phyloP scores from a whole-genome alignment of 2,888 invertebrate genomes.

The Nasonia oneida region DNA sequence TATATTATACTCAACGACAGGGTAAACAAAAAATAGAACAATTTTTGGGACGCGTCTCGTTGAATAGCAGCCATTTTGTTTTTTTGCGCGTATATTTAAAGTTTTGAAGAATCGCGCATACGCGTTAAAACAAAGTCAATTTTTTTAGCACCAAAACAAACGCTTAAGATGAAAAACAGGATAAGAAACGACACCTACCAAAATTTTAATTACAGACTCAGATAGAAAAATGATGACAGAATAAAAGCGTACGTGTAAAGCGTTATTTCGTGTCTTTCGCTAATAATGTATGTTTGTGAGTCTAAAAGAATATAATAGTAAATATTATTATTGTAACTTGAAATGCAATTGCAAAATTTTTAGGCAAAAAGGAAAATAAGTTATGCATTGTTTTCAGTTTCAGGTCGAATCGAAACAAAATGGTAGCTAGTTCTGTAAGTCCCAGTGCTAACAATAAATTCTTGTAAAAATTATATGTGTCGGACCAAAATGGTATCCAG shows the following conservation, averaged over 20 bases:
- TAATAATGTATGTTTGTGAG: slow-evolving; percentile 31
- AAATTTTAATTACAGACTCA: slow-evolving; percentile 35
- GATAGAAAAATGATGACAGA: slow-evolving; percentile 33
- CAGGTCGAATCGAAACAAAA: slow-evolving; percentile 70
- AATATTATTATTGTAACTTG: slow-evolving; percentile 15
- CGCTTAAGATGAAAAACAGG: slow-evolving; percentile 38
- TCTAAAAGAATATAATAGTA: not conserved
- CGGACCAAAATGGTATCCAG: slow-evolving; percentile 70
- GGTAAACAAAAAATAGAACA: slow-evolving; percentile 73
- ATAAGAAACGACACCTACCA: not conserved
- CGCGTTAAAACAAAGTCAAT: slow-evolving; percentile 65
- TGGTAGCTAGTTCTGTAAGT: slow-evolving; percentile 72
- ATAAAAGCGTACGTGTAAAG: slow-evolving; percentile 23
- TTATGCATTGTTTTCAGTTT: slow-evolving; percentile 55
- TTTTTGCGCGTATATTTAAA: slow-evolving; percentile 65
- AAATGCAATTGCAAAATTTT: not conserved
- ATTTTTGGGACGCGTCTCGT: slow-evolving; percentile 71
- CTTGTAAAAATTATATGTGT: slow-evolving; percentile 67
- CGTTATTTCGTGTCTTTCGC: slow-evolving; percentile 44
- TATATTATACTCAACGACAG: slow-evolving; percentile 78
- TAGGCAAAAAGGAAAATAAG: not conserved
- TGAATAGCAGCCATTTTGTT: slow-evolving; percentile 76
- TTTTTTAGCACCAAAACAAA: slow-evolving; percentile 54
- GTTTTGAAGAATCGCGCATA: slow-evolving; percentile 14
- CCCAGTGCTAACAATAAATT: slow-evolving; percentile 68